These are phyloP conservation scores for Marasmarcha lunaedactyla DNA, from an alignment of 2,888 invertebrate genomes.

Conservation along the genomic window DNA sequence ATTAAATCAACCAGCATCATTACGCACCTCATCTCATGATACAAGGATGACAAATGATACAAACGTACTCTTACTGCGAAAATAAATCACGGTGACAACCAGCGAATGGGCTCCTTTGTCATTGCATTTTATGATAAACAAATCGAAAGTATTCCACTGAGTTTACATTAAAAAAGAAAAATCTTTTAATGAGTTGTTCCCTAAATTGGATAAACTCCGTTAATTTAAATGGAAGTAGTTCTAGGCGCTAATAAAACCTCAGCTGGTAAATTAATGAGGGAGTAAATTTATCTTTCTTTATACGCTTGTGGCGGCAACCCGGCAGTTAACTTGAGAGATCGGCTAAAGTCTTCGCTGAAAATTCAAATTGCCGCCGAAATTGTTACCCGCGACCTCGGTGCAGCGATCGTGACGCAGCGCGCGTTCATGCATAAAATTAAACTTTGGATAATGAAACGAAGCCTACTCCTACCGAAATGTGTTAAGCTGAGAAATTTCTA, in stretches of 20 bases:
- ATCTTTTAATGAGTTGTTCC: too few species aligned
- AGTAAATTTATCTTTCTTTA: slow-evolving; percentile 2
- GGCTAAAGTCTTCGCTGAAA: slow-evolving; percentile 9
- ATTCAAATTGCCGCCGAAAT: slow-evolving; percentile 20
- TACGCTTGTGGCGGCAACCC: slow-evolving; percentile 8
- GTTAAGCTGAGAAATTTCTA: slow-evolving; percentile 43
- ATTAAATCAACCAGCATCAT: too few species aligned
- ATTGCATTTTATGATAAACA: too few species aligned
- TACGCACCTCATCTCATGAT: too few species aligned
- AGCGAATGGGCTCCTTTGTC: too few species aligned
- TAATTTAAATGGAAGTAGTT: too few species aligned
- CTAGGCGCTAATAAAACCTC: neutral
- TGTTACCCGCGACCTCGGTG: slow-evolving; percentile 15
- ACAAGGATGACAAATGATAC: too few species aligned
- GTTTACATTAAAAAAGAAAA: too few species aligned
- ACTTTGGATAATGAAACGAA: slow-evolving; percentile 57
- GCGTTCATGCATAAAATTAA: slow-evolving; percentile 68
- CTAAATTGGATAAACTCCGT: too few species aligned
- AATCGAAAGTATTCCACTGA: too few species aligned
- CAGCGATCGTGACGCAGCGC: slow-evolving; percentile 27
- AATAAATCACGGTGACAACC: too few species aligned
- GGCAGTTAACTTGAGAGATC: neutral
- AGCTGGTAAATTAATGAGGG: neutral
- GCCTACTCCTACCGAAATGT: slow-evolving; percentile 24
- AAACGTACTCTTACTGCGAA: too few species aligned